Conservation (phyloP, 2,888 invertebrate genomes). For the Catotricha subobsoleta region DNA sequence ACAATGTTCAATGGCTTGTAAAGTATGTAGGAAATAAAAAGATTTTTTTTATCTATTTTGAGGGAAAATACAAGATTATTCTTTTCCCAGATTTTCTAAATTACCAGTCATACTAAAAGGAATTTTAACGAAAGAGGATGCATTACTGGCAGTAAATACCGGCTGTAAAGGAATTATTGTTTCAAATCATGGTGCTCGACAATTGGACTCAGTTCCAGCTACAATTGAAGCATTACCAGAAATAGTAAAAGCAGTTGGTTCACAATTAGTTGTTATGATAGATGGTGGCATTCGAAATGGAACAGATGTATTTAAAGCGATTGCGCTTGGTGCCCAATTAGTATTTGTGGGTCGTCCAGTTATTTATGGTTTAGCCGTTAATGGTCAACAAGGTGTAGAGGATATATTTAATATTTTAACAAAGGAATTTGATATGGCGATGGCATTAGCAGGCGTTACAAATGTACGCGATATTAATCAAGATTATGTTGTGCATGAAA, state of each 20-base stretch:
- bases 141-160: constrained; percentile 48
- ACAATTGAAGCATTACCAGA: constrained; percentile 72
- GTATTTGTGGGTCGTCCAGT: constrained; percentile 77
- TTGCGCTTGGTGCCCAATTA: constrained; percentile 79
- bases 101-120: constrained; percentile 77
- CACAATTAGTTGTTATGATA: constrained; percentile 58
- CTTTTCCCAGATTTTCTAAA: constrained; percentile 40
- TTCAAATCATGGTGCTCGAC: constrained; percentile 87
- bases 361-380: constrained; percentile 58
- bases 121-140: constrained; percentile 71
- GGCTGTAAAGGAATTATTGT: constrained; percentile 71
- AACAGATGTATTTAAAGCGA: constrained; percentile 75
- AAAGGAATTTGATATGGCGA: constrained; percentile 54
- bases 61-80: neutral
- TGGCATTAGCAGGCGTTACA: constrained; percentile 47
- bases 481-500: constrained; percentile 18
- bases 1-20: constrained; percentile 72
- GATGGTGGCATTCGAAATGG: constrained; percentile 65
- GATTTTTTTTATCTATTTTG: too few relatives aligned
- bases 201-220: constrained; percentile 69
- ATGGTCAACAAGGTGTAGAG: constrained; percentile 61
- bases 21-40: constrained; percentile 31
- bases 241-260: constrained; percentile 51
- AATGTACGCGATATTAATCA: constrained; percentile 19
- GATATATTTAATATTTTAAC: constrained; percentile 50